phyloP scores from a whole-genome alignment of 2,888 invertebrate genomes.

The Iphiclides podalirius region DNA sequence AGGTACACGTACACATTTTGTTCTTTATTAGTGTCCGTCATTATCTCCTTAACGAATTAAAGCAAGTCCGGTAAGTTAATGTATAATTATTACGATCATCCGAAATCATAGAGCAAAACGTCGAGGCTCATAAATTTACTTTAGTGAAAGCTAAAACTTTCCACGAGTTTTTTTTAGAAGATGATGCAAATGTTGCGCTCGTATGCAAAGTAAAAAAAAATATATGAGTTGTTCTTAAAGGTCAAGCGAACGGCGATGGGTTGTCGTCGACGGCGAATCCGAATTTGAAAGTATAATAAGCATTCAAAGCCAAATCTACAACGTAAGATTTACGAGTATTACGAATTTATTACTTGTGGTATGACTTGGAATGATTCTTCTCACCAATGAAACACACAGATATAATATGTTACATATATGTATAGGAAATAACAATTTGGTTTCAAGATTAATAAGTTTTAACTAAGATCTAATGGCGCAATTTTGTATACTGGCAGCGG shows the following conservation, averaged over 20 bases:
- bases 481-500: no score
- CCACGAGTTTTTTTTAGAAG: slow-evolving; percentile 5
- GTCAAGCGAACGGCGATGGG: slow-evolving; percentile 18
- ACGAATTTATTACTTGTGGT: slow-evolving; percentile 13
- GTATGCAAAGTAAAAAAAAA: slow-evolving; percentile 7
- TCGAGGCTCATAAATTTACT: slow-evolving; percentile 17
- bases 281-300: slow-evolving; percentile 22
- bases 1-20: no score
- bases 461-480: no score
- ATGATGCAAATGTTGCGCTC: slow-evolving; percentile 17
- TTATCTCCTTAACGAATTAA: no score
- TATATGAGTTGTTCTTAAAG: slow-evolving; percentile 18
- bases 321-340: slow-evolving; percentile 16
- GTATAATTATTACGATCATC: slow-evolving; percentile 1
- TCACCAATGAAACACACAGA: no score
- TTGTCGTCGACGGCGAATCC: slow-evolving; percentile 8
- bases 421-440: no score
- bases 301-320: slow-evolving; percentile 13
- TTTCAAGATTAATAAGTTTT: no score
- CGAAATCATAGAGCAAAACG: slow-evolving; percentile 17
- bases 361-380: background rate
- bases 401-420: no score
- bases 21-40: no score
- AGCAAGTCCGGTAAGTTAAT: background rate
- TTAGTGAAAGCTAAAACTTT: slow-evolving; percentile 23